Base-by-base conservation (phyloP, 2,797 vertebrate genomes). In the Gephyroberyx darwinii region DNA sequence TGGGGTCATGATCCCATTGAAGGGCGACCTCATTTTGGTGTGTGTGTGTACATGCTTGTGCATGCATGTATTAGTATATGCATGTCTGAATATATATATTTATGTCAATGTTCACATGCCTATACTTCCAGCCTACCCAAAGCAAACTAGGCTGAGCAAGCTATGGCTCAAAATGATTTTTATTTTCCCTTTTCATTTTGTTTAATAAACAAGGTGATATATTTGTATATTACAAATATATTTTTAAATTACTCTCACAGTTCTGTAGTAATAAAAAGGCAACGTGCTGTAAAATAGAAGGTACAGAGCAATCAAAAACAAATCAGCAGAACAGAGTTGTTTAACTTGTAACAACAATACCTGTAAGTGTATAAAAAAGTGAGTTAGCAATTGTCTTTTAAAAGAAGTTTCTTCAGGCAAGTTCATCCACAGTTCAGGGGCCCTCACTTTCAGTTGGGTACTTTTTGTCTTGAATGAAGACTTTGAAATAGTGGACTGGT, bases 1-100 rank as follows among this genome's bases (percentile, higher is more conserved):
- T 39, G 37, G 37, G 37, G 37, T 39, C 8, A 12, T 9, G 10
- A 39, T 39, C 8, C 37, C 37, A 39, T 39, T 39, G 37, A 39
- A 39, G 8, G 37, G 37, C 10, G 37, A 39, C 37, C 37, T 39
- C 37, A 39, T 39, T 39, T 39, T 39, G 37, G 61, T 7, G 35
- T 17, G 37, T 52, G 53, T 16, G 17, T 17, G 50, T 19, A 17
- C n/a, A 9, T 22, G 37, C 14, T 39, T 51, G 60, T 22, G 37
- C 19, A 51, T 51, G 60, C 19, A 37, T 50, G 39, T 31, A 30
- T 51, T 58, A 51, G 41, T 41, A 35, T 54, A 48, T 55, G 57
- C 61, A 50, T 13, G 43, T 35, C 45, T 47, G 3, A 17, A 47
- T 47, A 47, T 3, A 16, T 16, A 43, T 43, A 43, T n/a, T n/a